phyloP scores from a whole-genome alignment of 2,113 vertebrate species.

The Hydropotes inermis region DNA sequence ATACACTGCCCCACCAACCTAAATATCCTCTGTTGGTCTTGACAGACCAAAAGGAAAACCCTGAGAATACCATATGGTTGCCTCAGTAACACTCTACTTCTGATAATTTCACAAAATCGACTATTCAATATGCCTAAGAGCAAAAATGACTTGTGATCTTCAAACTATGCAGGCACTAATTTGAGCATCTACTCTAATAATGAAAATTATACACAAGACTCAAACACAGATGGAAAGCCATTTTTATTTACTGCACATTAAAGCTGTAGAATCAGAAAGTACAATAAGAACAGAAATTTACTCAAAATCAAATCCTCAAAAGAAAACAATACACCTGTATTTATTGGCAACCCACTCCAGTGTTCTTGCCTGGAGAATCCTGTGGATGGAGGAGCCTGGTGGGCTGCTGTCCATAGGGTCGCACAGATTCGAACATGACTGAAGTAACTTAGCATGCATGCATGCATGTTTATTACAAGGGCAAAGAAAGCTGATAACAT shows the following conservation, averaged over 20 bases:
- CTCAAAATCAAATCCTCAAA: background rate
- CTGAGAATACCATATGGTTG: background rate
- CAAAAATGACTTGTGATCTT: slow-evolving; percentile 22
- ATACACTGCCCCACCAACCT: background rate
- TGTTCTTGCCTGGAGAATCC: too few species aligned
- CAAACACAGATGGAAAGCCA: background rate
- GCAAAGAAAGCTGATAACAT: background rate
- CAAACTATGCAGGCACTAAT: background rate
- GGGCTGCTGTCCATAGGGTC: too few species aligned
- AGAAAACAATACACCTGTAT: background rate
- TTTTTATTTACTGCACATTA: background rate
- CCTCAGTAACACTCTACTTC: background rate
- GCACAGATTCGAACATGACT: too few species aligned
- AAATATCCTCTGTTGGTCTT: background rate
- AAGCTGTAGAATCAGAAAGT: background rate
- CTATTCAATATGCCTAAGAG: background rate
- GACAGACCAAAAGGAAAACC: slow-evolving; percentile 34
- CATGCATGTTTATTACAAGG: background rate
- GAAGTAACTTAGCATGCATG: too few species aligned
- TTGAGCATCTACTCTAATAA: background rate
- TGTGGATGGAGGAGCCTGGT: too few species aligned
- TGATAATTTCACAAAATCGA: slow-evolving; percentile 20
- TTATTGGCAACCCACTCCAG: background rate
- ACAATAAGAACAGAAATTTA: background rate
- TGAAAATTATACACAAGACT: background rate